These are phyloP conservation scores for Glandiceps talaboti DNA, from an alignment of 53 echinoderm and acorn worm genomes.

Conservation along the genomic window DNA sequence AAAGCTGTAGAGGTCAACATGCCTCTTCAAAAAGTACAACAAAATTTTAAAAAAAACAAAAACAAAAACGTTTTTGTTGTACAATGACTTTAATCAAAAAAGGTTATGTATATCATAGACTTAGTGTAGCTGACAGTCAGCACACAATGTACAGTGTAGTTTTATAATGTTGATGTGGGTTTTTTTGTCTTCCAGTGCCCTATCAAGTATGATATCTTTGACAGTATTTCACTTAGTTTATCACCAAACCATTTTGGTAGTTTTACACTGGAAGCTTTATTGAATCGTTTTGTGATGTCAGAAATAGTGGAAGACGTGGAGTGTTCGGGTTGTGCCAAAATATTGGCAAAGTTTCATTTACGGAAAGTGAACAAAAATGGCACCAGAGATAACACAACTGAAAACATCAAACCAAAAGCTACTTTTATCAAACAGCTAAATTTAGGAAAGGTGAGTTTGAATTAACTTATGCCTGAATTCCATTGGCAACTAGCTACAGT, in stretches of 20 bases:
- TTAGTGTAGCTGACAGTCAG: too few relatives aligned
- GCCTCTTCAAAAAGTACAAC: too few relatives aligned
- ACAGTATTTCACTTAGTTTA: slow-evolving; percentile 65
- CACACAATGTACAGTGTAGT: too few relatives aligned
- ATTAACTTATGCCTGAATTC: too few relatives aligned
- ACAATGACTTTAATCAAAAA: not conserved
- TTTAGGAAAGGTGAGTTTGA: slow-evolving; percentile 55
- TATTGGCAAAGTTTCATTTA: not conserved
- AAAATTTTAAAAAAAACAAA: too few relatives aligned
- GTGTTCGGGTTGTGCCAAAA: slow-evolving; percentile 63
- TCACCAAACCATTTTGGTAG: slow-evolving; percentile 46
- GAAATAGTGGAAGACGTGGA: slow-evolving; percentile 85
- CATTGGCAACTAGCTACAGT: too few relatives aligned
- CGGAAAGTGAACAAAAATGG: not conserved
- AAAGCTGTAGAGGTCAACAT: too few relatives aligned
- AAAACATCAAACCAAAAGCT: not conserved
- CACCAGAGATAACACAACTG: not conserved
- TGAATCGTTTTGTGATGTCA: slow-evolving; percentile 47
- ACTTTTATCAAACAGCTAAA: slow-evolving; percentile 81
- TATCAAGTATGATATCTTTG: slow-evolving; percentile 82
- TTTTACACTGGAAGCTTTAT: slow-evolving; percentile 51
- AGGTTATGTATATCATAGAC: too few relatives aligned
- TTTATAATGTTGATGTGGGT: too few relatives aligned
- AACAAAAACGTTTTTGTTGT: not conserved
- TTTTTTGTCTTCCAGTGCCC: slow-evolving; percentile 42